Percentiles rank a stretch among this genome's conserved stretches.
Evolutionary conservation across 2,888 invertebrate species (phyloP).

Genomic region (Polymixis lichenea): DNA sequence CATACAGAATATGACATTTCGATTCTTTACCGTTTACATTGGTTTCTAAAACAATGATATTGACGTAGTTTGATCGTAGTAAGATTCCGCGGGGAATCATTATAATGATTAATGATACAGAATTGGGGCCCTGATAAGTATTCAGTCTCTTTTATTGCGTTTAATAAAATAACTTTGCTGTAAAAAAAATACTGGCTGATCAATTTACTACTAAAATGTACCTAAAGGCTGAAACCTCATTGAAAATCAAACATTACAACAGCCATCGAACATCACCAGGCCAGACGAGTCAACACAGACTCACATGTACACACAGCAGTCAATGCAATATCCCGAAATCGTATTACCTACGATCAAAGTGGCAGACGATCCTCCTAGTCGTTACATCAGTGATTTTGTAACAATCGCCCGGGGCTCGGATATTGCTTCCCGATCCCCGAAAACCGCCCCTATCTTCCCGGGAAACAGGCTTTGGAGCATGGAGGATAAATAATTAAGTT

Average conservation of each 20-base stretch:
- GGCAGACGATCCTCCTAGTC: conserved; percentile 66
- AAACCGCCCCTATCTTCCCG: conserved; percentile 57
- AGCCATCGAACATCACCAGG: neutral
- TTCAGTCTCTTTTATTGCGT: too few relatives aligned
- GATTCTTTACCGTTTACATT: too few relatives aligned
- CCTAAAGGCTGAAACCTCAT: too few relatives aligned
- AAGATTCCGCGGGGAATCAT: too few relatives aligned
- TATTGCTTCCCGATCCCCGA: conserved; percentile 79
- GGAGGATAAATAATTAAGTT: conserved; percentile 48
- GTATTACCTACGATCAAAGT: conserved; percentile 68
- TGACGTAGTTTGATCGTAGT: too few relatives aligned
- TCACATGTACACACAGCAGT: conserved; percentile 17
- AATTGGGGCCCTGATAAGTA: too few relatives aligned
- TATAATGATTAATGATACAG: too few relatives aligned
- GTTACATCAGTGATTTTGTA: conserved; percentile 72
- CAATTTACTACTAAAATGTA: neutral
- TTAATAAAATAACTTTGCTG: neutral
- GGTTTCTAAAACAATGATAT: too few relatives aligned
- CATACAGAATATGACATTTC: too few relatives aligned
- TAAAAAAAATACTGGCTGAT: neutral
- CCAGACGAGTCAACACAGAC: conserved; percentile 18
- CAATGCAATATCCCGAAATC: conserved; percentile 66
- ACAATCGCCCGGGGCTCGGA: conserved; percentile 85
- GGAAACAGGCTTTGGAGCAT: conserved; percentile 28
- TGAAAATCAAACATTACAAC: too few relatives aligned